Conservation (phyloP, 2,888 invertebrate genomes). For the Thyatira batis region DNA sequence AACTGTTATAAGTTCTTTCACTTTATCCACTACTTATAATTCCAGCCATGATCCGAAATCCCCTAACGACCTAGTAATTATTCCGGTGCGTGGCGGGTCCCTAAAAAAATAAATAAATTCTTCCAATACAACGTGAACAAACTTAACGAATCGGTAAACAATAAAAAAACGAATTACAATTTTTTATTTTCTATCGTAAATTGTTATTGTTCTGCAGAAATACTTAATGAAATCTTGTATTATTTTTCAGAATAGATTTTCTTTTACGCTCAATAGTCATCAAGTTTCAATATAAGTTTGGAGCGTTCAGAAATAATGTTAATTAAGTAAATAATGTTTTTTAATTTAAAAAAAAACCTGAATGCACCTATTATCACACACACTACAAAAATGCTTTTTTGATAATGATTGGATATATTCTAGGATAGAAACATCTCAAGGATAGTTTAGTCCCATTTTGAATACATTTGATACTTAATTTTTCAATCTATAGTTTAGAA, state of each 20-base stretch:
- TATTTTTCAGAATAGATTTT: slow-evolving; percentile 1
- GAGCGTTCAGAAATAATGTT: no score
- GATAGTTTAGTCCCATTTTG: no score
- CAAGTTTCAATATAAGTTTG: no score
- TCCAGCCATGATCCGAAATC: slow-evolving; percentile 39
- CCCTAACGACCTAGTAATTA: slow-evolving; percentile 52
- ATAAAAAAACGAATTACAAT: slow-evolving; percentile 11
- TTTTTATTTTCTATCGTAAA: slow-evolving; percentile 14
- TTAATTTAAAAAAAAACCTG: no score
- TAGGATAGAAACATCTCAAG: no score
- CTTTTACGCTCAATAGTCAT: background rate
- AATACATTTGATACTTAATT: no score
- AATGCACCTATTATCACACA: no score
- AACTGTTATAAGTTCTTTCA: background rate
- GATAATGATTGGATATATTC: no score
- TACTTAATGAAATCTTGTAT: slow-evolving; percentile 1
- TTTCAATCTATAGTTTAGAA: no score
- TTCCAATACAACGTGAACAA: slow-evolving; percentile 41
- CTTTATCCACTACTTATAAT: slow-evolving; percentile 23
- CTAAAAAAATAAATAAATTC: slow-evolving; percentile 49
- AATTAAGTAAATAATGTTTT: no score
- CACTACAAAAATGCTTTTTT: no score
- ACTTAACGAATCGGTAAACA: slow-evolving; percentile 26
- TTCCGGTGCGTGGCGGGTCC: slow-evolving; percentile 28
- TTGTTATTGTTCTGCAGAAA: slow-evolving; percentile 4